Evolutionary conservation across 2,888 invertebrate genomes (phyloP), one percentile per base, ranked within the genome.

Genomic region (Drosophila eohydei): DNA sequence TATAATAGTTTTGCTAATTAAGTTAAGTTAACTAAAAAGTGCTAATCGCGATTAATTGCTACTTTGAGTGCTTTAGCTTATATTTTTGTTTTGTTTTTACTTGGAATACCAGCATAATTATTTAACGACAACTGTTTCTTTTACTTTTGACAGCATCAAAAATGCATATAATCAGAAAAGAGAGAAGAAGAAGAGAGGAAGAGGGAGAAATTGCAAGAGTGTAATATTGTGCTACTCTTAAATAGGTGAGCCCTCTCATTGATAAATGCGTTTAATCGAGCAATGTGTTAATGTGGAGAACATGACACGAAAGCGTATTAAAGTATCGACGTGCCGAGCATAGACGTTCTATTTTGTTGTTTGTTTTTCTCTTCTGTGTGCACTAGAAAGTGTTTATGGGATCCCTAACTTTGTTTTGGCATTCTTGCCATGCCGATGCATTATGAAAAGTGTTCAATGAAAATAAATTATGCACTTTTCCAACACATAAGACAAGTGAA

Each of bases 341-440:
- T 26, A 43, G 14, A 8, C 3, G 4, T 32, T 30, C 6, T 50
- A 11, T 32, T 1, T 32, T 8, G n/a, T 12, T 30, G 16, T 41
- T 16, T 41, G 12, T 38, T 40, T 40, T 38, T 5, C 8, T 11
- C 16, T 30, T 30, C 12, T 65, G 48, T 56, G 60, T 64, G 61
- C 63, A 66, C 67, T 71, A 63, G 59, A 71, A 77, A 62, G 68
- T 79, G 64, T 74, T 81, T 78, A 69, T 69, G 52, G 46, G 28
- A 16, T 4, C 28, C 36, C 40, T 7, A 36, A 38, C 56, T 26
- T n/a, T 32, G 51, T 44, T 44, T 55, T 48, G 40, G 63, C 64
- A 83, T 83, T 67, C 62, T 50, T 21, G 7, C 46, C 60, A 82
- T 81, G 59, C 73, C 68, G 38, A 43, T 82, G 80, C 83, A 80